These are phyloP conservation scores for Alligator sinensis DNA, from an alignment of 2,113 vertebrate genomes.

Conservation along the genomic window DNA sequence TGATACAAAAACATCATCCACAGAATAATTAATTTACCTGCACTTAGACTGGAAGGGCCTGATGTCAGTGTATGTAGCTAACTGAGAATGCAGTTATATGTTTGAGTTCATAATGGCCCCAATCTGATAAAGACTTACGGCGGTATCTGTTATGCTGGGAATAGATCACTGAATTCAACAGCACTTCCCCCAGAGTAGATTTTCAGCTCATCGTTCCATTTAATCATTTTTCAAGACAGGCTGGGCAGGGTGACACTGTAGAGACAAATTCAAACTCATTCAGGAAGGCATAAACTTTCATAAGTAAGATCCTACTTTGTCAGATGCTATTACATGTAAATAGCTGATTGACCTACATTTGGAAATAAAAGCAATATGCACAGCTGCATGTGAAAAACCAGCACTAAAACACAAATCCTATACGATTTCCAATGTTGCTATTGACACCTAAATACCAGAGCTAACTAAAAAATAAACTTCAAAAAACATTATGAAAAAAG, in stretches of 20 bases:
- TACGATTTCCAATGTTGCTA: background rate
- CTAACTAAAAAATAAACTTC: background rate
- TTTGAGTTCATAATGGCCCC: background rate
- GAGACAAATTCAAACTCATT: no score
- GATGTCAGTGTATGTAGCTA: background rate
- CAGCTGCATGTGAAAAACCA: background rate
- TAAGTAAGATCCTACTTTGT: no score
- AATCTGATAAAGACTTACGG: background rate
- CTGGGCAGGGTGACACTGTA: no score
- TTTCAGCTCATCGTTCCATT: background rate
- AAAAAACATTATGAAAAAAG: background rate
- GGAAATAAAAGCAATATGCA: background rate
- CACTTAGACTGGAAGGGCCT: fast-evolving
- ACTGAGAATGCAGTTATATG: background rate
- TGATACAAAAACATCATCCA: background rate
- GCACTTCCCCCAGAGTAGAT: background rate
- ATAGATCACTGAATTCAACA: background rate
- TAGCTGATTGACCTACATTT: background rate
- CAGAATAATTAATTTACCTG: background rate
- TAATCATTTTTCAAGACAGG: background rate
- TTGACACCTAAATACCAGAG: background rate
- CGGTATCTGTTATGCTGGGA: background rate
- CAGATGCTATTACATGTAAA: background rate
- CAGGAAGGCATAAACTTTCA: no score
- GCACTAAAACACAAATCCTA: background rate